phyloP scores from a whole-genome alignment of 1,140 invertebrate genomes.

The Colletes gigas region DNA sequence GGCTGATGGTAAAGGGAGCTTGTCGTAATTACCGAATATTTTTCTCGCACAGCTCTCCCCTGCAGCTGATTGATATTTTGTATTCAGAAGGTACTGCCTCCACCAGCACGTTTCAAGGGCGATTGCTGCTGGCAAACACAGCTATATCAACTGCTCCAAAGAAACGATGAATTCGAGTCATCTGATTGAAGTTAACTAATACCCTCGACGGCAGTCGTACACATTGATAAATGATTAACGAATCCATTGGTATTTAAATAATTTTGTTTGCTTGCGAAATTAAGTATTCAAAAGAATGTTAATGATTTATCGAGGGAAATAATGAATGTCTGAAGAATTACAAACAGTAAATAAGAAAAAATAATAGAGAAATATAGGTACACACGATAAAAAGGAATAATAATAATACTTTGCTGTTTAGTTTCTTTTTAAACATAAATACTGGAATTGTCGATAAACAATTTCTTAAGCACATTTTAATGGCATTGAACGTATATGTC shows the following conservation, averaged over 20 bases:
- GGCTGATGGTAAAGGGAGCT: conserved; percentile 34
- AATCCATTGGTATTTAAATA: too few species aligned
- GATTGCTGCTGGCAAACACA: neutral
- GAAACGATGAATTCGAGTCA: neutral
- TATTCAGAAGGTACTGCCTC: conserved; percentile 68
- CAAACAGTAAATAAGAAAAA: too few species aligned
- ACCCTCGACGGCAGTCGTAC: neutral
- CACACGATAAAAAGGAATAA: too few species aligned
- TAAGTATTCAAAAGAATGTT: neutral
- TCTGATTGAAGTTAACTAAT: neutral
- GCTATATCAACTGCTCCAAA: too few species aligned
- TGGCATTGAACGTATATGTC: too few species aligned
- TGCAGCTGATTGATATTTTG: conserved; percentile 79
- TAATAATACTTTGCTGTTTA: too few species aligned
- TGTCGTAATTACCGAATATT: conserved; percentile 78
- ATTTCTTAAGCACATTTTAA: too few species aligned
- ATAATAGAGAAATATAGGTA: too few species aligned
- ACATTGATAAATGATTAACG: conserved; percentile 2
- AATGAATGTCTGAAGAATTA: too few species aligned
- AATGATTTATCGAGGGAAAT: too few species aligned
- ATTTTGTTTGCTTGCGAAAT: neutral
- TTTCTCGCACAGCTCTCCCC: conserved; percentile 74
- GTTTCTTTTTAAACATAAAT: too few species aligned
- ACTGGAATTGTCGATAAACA: too few species aligned
- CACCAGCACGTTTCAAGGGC: neutral